Conservation (phyloP, 2,888 invertebrate species). For the Polymixis lichenea region DNA sequence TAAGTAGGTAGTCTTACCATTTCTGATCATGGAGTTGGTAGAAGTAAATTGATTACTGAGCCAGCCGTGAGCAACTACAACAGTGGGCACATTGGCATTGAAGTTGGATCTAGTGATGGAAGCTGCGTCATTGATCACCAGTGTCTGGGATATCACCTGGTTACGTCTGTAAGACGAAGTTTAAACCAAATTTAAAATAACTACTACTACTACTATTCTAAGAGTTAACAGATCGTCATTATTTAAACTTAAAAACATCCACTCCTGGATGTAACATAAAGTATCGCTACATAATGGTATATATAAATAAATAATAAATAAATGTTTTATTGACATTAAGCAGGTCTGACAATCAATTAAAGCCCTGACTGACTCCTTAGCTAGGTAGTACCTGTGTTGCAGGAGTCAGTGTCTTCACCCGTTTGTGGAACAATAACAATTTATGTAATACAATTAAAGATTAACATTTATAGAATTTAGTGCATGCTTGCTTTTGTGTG, state of each 20-base stretch:
- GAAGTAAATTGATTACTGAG: slow-evolving; percentile 72
- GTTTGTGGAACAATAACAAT: no score
- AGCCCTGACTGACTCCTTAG: no score
- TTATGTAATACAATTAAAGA: no score
- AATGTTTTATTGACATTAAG: no score
- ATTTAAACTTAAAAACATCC: no score
- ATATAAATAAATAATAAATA: no score
- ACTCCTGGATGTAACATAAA: not conserved
- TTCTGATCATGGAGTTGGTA: slow-evolving; percentile 75
- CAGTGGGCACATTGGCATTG: slow-evolving; percentile 65
- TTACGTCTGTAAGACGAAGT: slow-evolving; percentile 75
- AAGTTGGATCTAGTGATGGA: slow-evolving; percentile 78
- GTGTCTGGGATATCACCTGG: slow-evolving; percentile 68
- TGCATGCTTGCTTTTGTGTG: no score
- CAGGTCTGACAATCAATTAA: no score
- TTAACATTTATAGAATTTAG: no score
- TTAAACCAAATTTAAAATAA: not conserved
- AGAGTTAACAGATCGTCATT: not conserved
- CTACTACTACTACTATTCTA: not conserved
- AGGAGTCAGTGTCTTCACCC: no score
- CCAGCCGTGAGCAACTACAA: slow-evolving; percentile 76
- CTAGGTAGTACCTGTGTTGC: no score
- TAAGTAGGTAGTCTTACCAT: slow-evolving; percentile 66
- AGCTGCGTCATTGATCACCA: slow-evolving; percentile 72
- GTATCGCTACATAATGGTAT: not conserved